Evolutionary conservation across 2,888 invertebrate genomes (phyloP), one percentile per base, ranked within the genome.

Genomic region (Caenorhabditis wallacei): DNA sequence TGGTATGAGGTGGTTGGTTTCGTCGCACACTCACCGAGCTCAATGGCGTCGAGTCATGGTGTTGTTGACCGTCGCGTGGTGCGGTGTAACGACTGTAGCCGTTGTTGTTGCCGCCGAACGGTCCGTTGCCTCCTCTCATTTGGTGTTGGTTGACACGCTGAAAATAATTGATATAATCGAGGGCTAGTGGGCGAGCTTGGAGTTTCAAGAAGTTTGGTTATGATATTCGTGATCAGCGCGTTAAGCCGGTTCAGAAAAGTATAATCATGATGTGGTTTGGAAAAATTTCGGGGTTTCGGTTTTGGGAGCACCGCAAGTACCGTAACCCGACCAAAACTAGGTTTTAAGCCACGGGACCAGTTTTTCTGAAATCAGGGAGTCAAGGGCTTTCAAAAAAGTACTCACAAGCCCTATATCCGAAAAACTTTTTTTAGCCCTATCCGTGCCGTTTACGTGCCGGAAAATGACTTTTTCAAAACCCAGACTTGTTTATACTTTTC

Each of bases 1-100:
- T n/a, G n/a, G n/a, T n/a, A 40, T 20, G 59, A 40, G 13, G 13
- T 13, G 13, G 59, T 37, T 51, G 48, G 54, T 46, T 30, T 63
- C 56, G 76, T 69, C 76, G 68, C 76, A 57, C 61, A 85, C 82
- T 75, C 70, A 88, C 88, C 79, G 85, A 80, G 76, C 88, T 88
- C 63, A 88, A 70, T 40, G 80, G 84, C 7, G 83, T 80, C 69
- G 78, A 71, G 48, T 88, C 85, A 37, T 85, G 84, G 18, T 82
- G 80, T n/a, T 82, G 85, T 16, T 82, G 80, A 8, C 74, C 78
- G 48, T 80, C 83, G 20, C 85, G 71, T 37, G 80, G 78, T 2
- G 80, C 79, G 13, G 79, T 79, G 64, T 82, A 82, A 74, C 79
- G 68, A 35, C 74, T 69, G 57, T 79, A 79, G 37, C 82, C 82